phyloP scores from a whole-genome alignment of 1,140 invertebrate genomes.

The Drosophila serrata region DNA sequence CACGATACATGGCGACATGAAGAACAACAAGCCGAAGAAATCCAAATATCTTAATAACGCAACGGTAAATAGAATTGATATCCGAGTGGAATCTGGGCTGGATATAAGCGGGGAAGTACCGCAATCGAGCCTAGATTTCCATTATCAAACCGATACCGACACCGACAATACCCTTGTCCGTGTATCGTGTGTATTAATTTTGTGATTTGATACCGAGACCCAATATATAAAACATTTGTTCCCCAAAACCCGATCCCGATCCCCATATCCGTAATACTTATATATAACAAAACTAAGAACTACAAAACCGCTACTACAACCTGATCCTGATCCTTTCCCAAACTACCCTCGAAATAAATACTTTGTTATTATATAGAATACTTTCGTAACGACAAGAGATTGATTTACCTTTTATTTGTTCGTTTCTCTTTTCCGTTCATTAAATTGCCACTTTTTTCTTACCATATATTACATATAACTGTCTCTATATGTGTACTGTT shows the following conservation, averaged over 20 bases:
- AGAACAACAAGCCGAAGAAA: constrained; percentile 91
- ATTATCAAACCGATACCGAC: background rate
- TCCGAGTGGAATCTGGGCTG: background rate
- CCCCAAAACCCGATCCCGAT: constrained; percentile 1
- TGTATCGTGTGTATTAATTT: constrained; percentile 13
- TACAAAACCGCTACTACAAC: constrained; percentile 29
- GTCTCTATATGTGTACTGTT: constrained; percentile 77
- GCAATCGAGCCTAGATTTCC: background rate
- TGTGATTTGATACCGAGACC: constrained; percentile 12
- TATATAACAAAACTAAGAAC: constrained; percentile 5
- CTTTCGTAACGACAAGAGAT: constrained; percentile 71
- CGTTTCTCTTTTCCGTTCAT: constrained; percentile 75
- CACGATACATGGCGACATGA: constrained; percentile 93
- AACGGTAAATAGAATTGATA: constrained; percentile 86
- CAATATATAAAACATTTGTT: constrained; percentile 1
- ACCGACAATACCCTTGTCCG: no score
- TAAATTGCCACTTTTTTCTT: constrained; percentile 64
- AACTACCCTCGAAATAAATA: constrained; percentile 1
- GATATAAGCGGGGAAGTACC: constrained; percentile 1
- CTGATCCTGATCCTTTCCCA: background rate
- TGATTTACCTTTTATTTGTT: constrained; percentile 78
- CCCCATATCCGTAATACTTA: constrained; percentile 3
- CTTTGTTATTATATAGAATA: constrained; percentile 58
- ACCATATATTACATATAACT: constrained; percentile 75
- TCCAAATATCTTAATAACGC: constrained; percentile 91